Base-by-base conservation (phyloP, 2,888 invertebrate species). In the Fabriciana adippe region DNA sequence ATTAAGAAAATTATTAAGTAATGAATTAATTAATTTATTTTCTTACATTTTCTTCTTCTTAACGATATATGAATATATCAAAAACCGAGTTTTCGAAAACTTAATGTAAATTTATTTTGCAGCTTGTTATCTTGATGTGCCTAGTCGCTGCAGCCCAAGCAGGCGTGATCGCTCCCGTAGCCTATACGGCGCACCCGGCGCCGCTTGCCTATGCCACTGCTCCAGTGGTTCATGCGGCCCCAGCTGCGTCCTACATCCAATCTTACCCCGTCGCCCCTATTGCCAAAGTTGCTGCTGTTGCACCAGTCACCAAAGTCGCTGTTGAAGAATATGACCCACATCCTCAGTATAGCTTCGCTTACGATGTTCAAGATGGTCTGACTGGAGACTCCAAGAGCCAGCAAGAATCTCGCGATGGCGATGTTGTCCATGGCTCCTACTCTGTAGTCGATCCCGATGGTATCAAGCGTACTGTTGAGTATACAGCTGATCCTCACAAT, bases 261-360 rank as follows among this genome's bases (percentile, higher is more conserved):
- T 74, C 81, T 71, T 75, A 81, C 45, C 84, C 85, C 3, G 72
- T 83, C 6, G 79, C 83, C 0, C 83, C 85, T 11, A 73, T 83
- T 5, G 79, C 85, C 66, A 81, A 84, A 57, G 79, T 82, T 47
- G 78, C 83, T 45, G 78, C 82, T 47, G 78, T 83, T 45, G 78
- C 82, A 3, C 71, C 73, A 0, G 72, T 82, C 18, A 80, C 84
- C 68, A 81, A 84, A 55, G 81, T 83, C 60, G 77, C 83, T 35
- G 74, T 81, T 13, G 88, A 68, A 81, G 90, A 74, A 78, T 87
- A 81, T 81, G 87, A 83, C 69, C 79, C 57, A 75, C 88, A 77
- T 83, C 90, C 68, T 76, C 93, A 93, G 78, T 93, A 94, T 88
- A 92, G 90, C 78, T 94, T 90, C 78, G 84, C 85, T 5, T 90